Evolutionary conservation across 2,888 invertebrate species (phyloP).

Genomic region (Nasonovia ribisnigri): DNA sequence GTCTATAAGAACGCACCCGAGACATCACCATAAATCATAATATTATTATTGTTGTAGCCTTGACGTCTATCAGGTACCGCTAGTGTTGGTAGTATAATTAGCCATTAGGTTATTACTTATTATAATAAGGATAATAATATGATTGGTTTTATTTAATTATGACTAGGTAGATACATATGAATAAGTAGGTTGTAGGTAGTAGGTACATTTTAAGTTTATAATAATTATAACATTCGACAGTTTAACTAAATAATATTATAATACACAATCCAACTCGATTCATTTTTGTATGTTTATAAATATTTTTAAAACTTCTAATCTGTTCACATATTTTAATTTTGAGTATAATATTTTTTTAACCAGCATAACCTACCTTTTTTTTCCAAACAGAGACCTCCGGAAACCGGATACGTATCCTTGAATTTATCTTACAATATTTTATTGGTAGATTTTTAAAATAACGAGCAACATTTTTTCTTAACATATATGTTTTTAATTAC

Average conservation of each 20-base stretch:
- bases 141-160: background rate
- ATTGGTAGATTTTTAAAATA: background rate
- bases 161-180: no score
- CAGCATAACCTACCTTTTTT: background rate
- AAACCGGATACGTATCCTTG: slow-evolving; percentile 36
- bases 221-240: background rate
- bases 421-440: background rate
- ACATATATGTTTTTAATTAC: background rate
- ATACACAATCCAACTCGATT: background rate
- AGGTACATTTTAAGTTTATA: background rate
- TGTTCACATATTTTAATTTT: background rate
- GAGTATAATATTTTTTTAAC: background rate
- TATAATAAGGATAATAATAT: background rate
- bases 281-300: background rate
- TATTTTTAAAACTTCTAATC: background rate
- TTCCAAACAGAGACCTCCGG: background rate
- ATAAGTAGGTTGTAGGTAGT: no score
- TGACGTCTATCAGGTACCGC: background rate
- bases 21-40: no score
- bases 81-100: background rate
- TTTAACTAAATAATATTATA: background rate
- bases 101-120: background rate
- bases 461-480: background rate
- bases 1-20: background rate
- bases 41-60: no score